These are phyloP conservation scores for Deilephila porcellus DNA, from an alignment of 2,888 invertebrate genomes.

Conservation along the genomic window DNA sequence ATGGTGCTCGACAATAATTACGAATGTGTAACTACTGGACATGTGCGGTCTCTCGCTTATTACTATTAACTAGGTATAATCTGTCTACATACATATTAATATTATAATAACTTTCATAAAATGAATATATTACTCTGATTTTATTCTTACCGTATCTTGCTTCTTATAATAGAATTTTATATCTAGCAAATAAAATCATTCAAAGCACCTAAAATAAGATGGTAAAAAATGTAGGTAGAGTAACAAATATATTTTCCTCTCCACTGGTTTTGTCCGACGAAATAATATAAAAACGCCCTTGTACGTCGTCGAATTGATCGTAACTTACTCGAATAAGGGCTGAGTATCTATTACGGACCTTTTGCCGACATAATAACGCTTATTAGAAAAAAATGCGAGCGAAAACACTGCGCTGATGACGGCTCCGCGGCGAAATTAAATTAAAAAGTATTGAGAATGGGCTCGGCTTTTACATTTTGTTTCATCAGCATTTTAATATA, in stretches of 20 bases:
- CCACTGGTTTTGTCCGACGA: constrained; percentile 26
- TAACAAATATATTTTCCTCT: constrained; percentile 33
- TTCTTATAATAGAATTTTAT: too few relatives aligned
- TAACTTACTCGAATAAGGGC: constrained; percentile 38
- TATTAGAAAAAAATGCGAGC: constrained; percentile 32
- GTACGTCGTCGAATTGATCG: constrained; percentile 34
- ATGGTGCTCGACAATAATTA: too few relatives aligned
- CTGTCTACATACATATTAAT: too few relatives aligned
- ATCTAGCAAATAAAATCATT: not conserved
- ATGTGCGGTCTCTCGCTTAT: too few relatives aligned
- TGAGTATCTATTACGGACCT: constrained; percentile 39
- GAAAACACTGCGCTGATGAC: constrained; percentile 18
- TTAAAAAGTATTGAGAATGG: constrained; percentile 20
- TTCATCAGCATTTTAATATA: constrained; percentile 16
- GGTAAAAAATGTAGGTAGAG: constrained; percentile 4
- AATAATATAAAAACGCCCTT: constrained; percentile 36
- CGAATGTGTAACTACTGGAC: too few relatives aligned
- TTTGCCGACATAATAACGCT: constrained; percentile 38
- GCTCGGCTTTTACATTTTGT: not conserved
- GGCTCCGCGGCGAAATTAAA: constrained; percentile 7
- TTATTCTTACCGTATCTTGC: too few relatives aligned
- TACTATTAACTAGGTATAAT: too few relatives aligned
- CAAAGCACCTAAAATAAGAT: not conserved
- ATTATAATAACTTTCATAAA: too few relatives aligned
- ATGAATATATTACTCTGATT: too few relatives aligned